Evolutionary conservation across 2,797 vertebrate species (phyloP), one percentile per base, ranked within the genome.

Genomic region (Enoplosus armatus): DNA sequence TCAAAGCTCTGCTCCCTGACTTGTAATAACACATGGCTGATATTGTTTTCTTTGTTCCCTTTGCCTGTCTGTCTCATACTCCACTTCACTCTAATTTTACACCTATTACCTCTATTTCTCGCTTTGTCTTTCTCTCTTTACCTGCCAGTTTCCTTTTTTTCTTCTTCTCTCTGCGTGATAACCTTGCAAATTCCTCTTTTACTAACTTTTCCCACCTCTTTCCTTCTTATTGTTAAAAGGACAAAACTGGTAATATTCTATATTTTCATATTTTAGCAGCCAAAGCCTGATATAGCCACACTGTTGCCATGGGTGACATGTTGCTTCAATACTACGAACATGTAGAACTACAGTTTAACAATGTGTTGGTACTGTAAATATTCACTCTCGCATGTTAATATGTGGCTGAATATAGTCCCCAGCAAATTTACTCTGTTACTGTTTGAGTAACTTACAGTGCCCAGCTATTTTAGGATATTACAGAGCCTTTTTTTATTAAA

Each of bases 1-100:
- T 88, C 70, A 53, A 77, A 85, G 74, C 74, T 66, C 62, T 41
- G 71, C 67, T 87, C 79, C 67, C 70, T 62, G 81, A 86, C 83
- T 85, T 78, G 80, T 89, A 93, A 93, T 90, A 91, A 90, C 80
- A 81, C 74, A 75, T 16, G 55, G 77, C 79, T 83, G 78, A 89
- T 90, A 88, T 87, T 82, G 79, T 84, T 90, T 84, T 79, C 73
- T 85, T 72, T 79, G 63, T 66, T 71, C 67, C 67, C 43, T 64
- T 55, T 27, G 39, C 68, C 64, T n/a, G 63, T 56, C 61, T 24
- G 60, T 59, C 65, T 80, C 62, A 33, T 27, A 22, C 47, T 73
- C 71, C 45, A 41, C 50, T 69, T 55, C 6, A 4, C 56, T 82
- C 60, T 65, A 33, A 84, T 82, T 86, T 78, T 58, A 65, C 61